Conservation (phyloP, 2,888 invertebrate species). For the Loripinus fragilis region DNA sequence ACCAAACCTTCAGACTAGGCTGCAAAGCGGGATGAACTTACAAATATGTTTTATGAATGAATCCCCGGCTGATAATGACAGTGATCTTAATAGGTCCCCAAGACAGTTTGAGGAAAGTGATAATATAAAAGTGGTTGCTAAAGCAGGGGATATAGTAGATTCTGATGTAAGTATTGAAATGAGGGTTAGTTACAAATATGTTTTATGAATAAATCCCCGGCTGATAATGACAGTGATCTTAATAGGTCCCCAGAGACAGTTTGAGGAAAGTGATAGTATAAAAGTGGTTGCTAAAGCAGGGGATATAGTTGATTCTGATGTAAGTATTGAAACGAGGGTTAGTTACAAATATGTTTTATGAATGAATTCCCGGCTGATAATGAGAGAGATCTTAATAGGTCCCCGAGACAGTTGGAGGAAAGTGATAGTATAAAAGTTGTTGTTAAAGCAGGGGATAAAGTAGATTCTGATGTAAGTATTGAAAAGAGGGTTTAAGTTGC, state of each 20-base stretch:
- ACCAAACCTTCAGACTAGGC: slow-evolving; percentile 93
- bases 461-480: slow-evolving; percentile 59
- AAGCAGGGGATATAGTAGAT: slow-evolving; percentile 50
- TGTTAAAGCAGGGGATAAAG: slow-evolving; percentile 42
- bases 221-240: slow-evolving; percentile 59
- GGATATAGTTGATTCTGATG: slow-evolving; percentile 58
- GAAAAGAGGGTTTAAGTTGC: slow-evolving; percentile 89
- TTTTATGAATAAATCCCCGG: slow-evolving; percentile 92
- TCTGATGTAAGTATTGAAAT: slow-evolving; percentile 52
- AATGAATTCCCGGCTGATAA: slow-evolving; percentile 86
- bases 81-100: slow-evolving; percentile 47
- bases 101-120: slow-evolving; percentile 57
- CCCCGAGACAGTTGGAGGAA: slow-evolving; percentile 57
- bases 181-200: slow-evolving; percentile 97
- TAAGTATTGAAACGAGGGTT: slow-evolving; percentile 87
- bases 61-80: slow-evolving; percentile 62
- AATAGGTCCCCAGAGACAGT: slow-evolving; percentile 55
- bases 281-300: slow-evolving; percentile 43
- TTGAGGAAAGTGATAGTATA: slow-evolving; percentile 53
- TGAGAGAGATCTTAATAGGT: slow-evolving; percentile 48
- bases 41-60: slow-evolving; percentile 99
- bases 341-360: slow-evolving; percentile 98
- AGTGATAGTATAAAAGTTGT: slow-evolving; percentile 51
- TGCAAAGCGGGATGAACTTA: slow-evolving; percentile 91
- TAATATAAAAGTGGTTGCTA: slow-evolving; percentile 45